A percentile compares a stretch with the other conserved stretches of the same genome.
Evolutionary conservation across 2,797 vertebrate genomes (phyloP).

Genomic region (Thunnus albacares): DNA sequence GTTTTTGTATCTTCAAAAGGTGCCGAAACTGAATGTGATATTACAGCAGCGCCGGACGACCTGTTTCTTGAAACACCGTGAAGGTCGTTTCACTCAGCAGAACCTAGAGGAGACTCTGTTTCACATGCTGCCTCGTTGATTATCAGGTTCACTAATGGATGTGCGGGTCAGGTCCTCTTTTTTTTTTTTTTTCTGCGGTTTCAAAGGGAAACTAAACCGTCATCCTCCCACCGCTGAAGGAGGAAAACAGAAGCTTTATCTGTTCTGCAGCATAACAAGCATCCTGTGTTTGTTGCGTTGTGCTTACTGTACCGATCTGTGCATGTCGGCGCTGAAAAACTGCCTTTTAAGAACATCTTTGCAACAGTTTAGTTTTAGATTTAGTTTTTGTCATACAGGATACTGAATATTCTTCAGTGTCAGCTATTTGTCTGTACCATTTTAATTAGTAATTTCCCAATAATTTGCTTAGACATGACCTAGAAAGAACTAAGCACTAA

Average conservation of each 20-base stretch:
- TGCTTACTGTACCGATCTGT: no score
- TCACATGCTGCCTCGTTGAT: neutral
- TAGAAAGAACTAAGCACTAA: neutral
- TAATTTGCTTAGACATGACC: no score
- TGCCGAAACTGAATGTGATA: neutral
- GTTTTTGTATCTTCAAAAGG: neutral
- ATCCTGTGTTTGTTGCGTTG: no score
- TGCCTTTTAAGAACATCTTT: neutral
- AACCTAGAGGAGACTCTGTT: neutral
- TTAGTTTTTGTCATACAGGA: no score
- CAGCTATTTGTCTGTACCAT: no score
- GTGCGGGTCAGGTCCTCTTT: neutral
- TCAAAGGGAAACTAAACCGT: constrained; percentile 1
- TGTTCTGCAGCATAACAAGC: neutral
- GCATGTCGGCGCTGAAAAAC: no score
- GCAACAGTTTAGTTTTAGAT: no score
- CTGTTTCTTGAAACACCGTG: neutral
- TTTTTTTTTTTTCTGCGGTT: neutral
- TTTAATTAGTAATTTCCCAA: no score
- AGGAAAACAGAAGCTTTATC: neutral
- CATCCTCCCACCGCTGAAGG: neutral
- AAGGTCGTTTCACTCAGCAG: constrained; percentile 8
- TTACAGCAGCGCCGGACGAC: neutral
- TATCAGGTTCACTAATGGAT: constrained; percentile 18
- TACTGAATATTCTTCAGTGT: no score